Evolutionary conservation across 1,140 invertebrate genomes (phyloP).

Genomic region (Centruroides vittatus): DNA sequence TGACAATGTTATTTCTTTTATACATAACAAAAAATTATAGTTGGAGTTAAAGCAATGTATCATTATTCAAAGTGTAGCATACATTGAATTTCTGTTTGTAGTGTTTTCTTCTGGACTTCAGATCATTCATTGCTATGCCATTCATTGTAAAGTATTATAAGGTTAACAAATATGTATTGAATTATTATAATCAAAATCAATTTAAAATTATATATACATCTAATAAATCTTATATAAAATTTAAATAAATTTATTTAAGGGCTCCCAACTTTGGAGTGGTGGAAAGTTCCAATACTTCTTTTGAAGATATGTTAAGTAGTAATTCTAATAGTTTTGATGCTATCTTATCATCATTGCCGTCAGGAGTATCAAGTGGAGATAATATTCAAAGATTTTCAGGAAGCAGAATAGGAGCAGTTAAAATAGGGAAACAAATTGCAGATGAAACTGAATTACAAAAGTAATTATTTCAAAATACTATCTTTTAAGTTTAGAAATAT

Average conservation of each 20-base stretch:
- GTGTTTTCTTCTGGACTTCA: too few species aligned
- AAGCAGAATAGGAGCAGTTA: conserved; percentile 25
- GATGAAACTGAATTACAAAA: conserved; percentile 26
- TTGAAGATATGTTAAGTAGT: conserved; percentile 6
- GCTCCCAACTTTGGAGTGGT: conserved; percentile 5
- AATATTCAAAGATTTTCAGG: neutral
- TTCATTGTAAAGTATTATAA: too few species aligned
- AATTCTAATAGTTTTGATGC: conserved; percentile 16
- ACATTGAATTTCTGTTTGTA: too few species aligned
- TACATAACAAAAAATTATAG: too few species aligned
- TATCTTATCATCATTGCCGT: conserved; percentile 10
- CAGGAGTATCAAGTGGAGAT: conserved; percentile 4
- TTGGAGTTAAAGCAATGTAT: too few species aligned
- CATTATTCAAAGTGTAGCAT: too few species aligned
- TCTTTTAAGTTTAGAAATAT: too few species aligned
- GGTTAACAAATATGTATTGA: too few species aligned
- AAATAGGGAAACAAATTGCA: conserved; percentile 29
- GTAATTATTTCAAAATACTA: too few species aligned
- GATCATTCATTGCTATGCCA: too few species aligned
- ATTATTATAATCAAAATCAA: too few species aligned
- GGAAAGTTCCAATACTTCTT: conserved; percentile 9
- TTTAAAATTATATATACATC: neutral
- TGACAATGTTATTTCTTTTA: too few species aligned
- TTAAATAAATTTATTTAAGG: conserved; percentile 25
- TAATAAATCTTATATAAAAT: neutral